These are phyloP conservation scores for Lepidotrigona ventralis DNA, from an alignment of 1,140 invertebrate genomes.

Conservation along the genomic window DNA sequence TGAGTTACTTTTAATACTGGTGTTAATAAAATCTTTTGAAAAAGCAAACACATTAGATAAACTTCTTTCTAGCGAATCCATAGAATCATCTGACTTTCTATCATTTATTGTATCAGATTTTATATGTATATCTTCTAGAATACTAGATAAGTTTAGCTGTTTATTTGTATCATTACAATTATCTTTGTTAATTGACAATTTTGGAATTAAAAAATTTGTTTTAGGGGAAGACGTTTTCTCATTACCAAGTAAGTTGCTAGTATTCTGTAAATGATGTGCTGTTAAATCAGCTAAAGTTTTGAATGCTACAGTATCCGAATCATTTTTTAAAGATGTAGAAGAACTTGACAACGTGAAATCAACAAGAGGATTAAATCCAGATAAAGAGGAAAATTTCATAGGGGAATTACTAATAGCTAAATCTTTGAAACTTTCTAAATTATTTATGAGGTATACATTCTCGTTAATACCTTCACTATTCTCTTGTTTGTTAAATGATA, in stretches of 20 bases:
- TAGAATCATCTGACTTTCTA: conserved; percentile 7
- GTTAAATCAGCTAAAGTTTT: conserved; percentile 71
- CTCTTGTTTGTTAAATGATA: conserved; percentile 58
- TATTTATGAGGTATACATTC: background rate
- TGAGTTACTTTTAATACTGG: background rate
- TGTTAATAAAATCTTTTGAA: background rate
- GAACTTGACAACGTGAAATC: conserved; percentile 7
- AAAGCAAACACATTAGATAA: conserved; percentile 37
- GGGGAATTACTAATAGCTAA: conserved; percentile 22
- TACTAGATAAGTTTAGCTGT: background rate
- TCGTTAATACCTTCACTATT: conserved; percentile 36
- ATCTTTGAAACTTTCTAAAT: conserved; percentile 27
- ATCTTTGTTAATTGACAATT: conserved; percentile 56
- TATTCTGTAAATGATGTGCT: conserved; percentile 72
- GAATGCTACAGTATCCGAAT: conserved; percentile 51
- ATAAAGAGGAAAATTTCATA: conserved; percentile 34
- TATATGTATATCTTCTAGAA: background rate
- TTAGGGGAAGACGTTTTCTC: conserved; percentile 15
- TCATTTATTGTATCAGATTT: background rate
- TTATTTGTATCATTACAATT: background rate
- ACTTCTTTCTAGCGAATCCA: conserved; percentile 45
- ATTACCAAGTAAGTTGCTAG: conserved; percentile 30
- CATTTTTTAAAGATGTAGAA: background rate
- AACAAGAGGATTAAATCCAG: conserved; percentile 42
- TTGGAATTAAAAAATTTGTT: conserved; percentile 65